Percentiles rank a stretch among this genome's conserved stretches.
Evolutionary conservation across 2,113 vertebrate species (phyloP).

Genomic region (Ammospiza caudacuta): DNA sequence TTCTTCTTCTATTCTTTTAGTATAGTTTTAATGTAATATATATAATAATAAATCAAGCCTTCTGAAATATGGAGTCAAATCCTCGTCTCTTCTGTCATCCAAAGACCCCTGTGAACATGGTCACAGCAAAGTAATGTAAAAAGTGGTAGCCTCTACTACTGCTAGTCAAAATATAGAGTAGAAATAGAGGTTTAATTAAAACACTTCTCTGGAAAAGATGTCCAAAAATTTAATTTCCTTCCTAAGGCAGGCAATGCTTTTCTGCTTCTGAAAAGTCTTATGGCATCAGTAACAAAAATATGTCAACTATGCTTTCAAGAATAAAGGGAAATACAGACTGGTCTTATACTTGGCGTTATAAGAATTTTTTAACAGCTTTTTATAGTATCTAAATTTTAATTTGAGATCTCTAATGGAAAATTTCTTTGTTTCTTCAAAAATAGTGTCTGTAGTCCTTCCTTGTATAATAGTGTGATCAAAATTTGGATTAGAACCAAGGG

Average conservation of each 20-base stretch:
- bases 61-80: no score
- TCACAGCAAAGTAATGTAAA: not conserved
- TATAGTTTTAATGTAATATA: no score
- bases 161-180: not conserved
- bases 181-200: not conserved
- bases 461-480: not conserved
- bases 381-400: not conserved
- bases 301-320: not conserved
- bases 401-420: not conserved
- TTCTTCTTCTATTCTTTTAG: no score
- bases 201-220: not conserved
- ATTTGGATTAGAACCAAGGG: not conserved
- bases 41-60: no score
- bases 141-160: not conserved
- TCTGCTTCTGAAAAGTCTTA: not conserved
- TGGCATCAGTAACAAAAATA: not conserved
- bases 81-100: no score
- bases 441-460: not conserved
- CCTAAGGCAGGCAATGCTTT: not conserved
- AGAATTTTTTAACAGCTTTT: not conserved
- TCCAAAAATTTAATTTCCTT: not conserved
- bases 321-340: not conserved
- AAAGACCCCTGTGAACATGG: no score
- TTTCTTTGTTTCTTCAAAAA: not conserved
- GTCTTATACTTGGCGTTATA: not conserved